phyloP scores from a whole-genome alignment of 2,797 vertebrate species.

The Trematomus bernacchii region DNA sequence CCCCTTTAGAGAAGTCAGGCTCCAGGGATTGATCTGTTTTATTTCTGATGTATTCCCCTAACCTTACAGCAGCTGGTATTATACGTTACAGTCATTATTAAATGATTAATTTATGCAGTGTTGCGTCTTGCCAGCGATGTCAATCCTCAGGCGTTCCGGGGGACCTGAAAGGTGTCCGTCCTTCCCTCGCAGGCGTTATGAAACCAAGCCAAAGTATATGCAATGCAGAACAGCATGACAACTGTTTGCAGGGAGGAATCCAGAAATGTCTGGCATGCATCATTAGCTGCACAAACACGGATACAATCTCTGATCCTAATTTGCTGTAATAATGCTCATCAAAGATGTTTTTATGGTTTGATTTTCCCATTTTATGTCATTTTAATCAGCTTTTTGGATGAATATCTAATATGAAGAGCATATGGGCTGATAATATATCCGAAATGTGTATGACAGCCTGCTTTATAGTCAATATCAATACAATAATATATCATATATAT shows the following conservation, averaged over 20 bases:
- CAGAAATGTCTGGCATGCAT: conserved; percentile 54
- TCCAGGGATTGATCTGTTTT: conserved; percentile 41
- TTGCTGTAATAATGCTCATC: conserved; percentile 55
- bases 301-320: conserved; percentile 64
- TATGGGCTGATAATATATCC: neutral
- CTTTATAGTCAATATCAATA: conserved; percentile 2
- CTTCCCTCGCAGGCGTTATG: conserved; percentile 29
- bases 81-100: conserved; percentile 26
- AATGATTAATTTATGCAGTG: conserved; percentile 47
- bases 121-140: conserved; percentile 24
- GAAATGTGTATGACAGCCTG: neutral
- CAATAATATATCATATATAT: conserved; percentile 12
- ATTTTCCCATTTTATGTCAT: conserved; percentile 57
- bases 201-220: conserved; percentile 50
- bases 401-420: conserved; percentile 7
- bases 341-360: conserved; percentile 50
- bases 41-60: conserved; percentile 33
- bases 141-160: conserved; percentile 33
- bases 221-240: conserved; percentile 58
- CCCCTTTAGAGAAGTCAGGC: conserved; percentile 18
- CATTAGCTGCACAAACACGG: conserved; percentile 56
- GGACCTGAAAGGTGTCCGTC: conserved; percentile 35
- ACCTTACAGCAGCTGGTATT: conserved; percentile 34
- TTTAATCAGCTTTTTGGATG: conserved; percentile 39
- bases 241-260: conserved; percentile 69